These are phyloP conservation scores for Dipodomys spectabilis DNA, from an alignment of 2,113 vertebrate species.

Conservation along the genomic window DNA sequence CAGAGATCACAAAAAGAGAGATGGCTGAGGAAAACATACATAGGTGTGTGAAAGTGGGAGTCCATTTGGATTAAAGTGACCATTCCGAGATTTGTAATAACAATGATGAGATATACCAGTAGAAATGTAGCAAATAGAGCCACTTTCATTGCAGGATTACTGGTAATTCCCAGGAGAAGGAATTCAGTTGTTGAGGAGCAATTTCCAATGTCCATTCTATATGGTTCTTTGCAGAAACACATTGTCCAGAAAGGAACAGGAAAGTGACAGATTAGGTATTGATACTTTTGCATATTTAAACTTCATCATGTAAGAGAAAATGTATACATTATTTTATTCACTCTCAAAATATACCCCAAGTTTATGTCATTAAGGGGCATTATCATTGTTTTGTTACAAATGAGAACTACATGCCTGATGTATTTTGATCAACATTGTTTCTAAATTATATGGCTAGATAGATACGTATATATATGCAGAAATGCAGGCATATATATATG, in stretches of 20 bases:
- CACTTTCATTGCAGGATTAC: neutral
- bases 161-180: slow-evolving; percentile 50
- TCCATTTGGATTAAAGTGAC: neutral
- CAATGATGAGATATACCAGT: neutral
- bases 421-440: too few species aligned
- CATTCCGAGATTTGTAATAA: slow-evolving; percentile 50
- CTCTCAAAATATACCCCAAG: too few species aligned
- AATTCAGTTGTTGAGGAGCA: slow-evolving; percentile 27
- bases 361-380: too few species aligned
- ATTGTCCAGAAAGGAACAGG: neutral
- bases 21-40: slow-evolving; percentile 62
- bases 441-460: too few species aligned
- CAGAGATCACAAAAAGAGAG: slow-evolving; percentile 58
- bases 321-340: too few species aligned
- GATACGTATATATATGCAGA: too few species aligned
- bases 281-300: too few species aligned
- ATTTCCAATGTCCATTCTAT: slow-evolving; percentile 24
- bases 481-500: too few species aligned
- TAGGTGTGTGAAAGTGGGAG: neutral
- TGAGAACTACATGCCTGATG: too few species aligned
- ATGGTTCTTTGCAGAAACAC: neutral
- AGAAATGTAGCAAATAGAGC: neutral
- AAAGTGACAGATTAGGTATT: neutral
- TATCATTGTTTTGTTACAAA: too few species aligned
- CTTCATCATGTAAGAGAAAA: too few species aligned